Base-by-base conservation (phyloP, 2,888 invertebrate species). In the Noctua janthina region DNA sequence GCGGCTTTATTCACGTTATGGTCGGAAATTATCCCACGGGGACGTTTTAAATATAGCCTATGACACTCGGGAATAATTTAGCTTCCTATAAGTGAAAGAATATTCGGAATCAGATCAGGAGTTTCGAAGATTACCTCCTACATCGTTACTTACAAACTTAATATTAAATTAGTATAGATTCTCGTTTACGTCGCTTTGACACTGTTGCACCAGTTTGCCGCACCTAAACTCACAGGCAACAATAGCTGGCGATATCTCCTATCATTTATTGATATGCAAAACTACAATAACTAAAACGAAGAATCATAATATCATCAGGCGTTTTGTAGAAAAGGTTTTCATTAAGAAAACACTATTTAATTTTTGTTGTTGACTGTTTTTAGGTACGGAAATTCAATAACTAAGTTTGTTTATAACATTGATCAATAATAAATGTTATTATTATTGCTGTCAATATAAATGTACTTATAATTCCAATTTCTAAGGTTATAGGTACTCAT, bases 261-360 rank as follows among this genome's bases (percentile, higher is more conserved):
- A 20, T 3, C 17, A 71, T 0, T 15, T 46, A 15, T 11, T 13
- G 6, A 29, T 10, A 13, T 29, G 73, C 79, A 81, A 56, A 13
- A 13, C 11, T 4, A 54, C 17, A 59, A 23, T 66, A 6, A 11
- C 13, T 35, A 23, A 2, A 54, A 1, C 1, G 35, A 35, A 10
- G 1, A 46, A 51, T 7, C 15, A 46, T 7, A 23, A 46, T 7
- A 23, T 2, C 35, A 46, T 64, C 46, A 79, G 81, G 79, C 79
- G 54, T 35, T 72, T 10, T 80, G 7, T 11, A 20, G 1, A 43
- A 69, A 23, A 35, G 1, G 43, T 35, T 62, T 46, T 35, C 0
- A 20, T 11, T 15, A 0, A 20, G 0, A 43, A 43, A 23, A 54
- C 3, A 17, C 3, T 2, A 46, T 66, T 20, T 35, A 0, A 8